Conservation (phyloP, 2,797 vertebrate genomes). For the Loriculus beryllinus region DNA sequence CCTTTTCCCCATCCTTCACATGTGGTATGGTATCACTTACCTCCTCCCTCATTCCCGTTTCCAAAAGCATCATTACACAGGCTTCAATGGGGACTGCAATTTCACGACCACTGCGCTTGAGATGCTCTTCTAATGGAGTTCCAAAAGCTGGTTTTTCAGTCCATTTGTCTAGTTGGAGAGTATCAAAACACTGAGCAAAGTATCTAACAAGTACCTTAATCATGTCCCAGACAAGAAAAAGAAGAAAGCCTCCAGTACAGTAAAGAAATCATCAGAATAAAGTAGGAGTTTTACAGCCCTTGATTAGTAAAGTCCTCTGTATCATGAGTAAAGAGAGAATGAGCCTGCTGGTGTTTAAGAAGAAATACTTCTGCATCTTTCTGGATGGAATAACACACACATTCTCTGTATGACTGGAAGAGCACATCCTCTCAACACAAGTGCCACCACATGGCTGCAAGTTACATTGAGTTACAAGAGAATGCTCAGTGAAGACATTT, state of each 20-base stretch:
- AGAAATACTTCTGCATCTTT: conserved; percentile 18
- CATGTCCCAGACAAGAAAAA: neutral
- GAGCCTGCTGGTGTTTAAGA: neutral
- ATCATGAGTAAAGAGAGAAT: neutral
- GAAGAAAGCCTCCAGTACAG: neutral
- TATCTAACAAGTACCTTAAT: neutral
- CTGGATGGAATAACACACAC: neutral
- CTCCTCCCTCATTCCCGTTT: conserved; percentile 98
- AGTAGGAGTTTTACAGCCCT: conserved; percentile 8
- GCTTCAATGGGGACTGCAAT: conserved; percentile 93
- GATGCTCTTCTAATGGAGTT: conserved; percentile 90
- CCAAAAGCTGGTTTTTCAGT: conserved; percentile 96
- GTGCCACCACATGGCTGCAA: neutral
- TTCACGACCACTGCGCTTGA: conserved; percentile 92
- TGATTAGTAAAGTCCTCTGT: neutral
- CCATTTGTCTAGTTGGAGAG: conserved; percentile 89
- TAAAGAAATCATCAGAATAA: neutral
- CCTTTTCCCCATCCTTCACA: neutral
- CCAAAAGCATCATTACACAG: conserved; percentile 97
- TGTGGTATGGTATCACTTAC: conserved; percentile 34
- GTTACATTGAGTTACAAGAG: neutral
- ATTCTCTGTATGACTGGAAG: neutral
- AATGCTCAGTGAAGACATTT: neutral
- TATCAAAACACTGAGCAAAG: conserved; percentile 39
- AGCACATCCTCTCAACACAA: neutral